A percentile compares a stretch with the other conserved stretches of the same genome.
Evolutionary conservation across 2,797 vertebrate species (phyloP).

Genomic region (Falco biarmicus): DNA sequence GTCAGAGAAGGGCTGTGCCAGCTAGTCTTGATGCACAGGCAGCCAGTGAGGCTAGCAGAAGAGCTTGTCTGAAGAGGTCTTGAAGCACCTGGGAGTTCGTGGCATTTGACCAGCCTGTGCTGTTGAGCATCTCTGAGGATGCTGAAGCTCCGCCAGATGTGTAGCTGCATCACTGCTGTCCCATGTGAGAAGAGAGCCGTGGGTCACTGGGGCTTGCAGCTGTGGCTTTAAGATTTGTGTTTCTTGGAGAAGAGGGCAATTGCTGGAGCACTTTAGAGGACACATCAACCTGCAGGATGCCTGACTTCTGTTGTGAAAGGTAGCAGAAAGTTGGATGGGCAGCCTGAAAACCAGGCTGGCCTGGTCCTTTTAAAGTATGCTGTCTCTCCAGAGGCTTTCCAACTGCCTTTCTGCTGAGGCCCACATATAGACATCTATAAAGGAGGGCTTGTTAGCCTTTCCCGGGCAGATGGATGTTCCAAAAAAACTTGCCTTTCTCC

Average conservation of each 20-base stretch:
- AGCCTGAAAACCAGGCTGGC: not conserved
- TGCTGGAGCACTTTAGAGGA: not conserved
- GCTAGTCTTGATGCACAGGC: not conserved
- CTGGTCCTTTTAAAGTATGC: not conserved
- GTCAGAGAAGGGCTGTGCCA: not conserved
- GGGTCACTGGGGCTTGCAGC: not conserved
- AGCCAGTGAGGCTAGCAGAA: not conserved
- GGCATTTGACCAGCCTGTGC: not conserved
- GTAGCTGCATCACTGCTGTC: not conserved
- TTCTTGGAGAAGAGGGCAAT: not conserved
- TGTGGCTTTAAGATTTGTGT: not conserved
- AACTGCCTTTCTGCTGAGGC: not conserved
- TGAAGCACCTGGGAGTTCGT: not conserved
- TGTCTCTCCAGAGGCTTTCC: not conserved
- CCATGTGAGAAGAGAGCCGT: not conserved
- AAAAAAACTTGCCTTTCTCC: not conserved
- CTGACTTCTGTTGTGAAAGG: not conserved
- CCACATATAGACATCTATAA: not conserved
- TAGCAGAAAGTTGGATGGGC: constrained; percentile 6
- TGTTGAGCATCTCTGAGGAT: not conserved
- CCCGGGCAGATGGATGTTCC: not conserved
- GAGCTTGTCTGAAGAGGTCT: not conserved
- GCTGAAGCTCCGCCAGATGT: not conserved
- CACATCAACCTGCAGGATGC: constrained; percentile 13
- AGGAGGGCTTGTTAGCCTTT: constrained; percentile 24